Evolutionary conservation across 2,797 vertebrate species (phyloP), one percentile per base, ranked within the genome.

Genomic region (Oreortyx pictus): DNA sequence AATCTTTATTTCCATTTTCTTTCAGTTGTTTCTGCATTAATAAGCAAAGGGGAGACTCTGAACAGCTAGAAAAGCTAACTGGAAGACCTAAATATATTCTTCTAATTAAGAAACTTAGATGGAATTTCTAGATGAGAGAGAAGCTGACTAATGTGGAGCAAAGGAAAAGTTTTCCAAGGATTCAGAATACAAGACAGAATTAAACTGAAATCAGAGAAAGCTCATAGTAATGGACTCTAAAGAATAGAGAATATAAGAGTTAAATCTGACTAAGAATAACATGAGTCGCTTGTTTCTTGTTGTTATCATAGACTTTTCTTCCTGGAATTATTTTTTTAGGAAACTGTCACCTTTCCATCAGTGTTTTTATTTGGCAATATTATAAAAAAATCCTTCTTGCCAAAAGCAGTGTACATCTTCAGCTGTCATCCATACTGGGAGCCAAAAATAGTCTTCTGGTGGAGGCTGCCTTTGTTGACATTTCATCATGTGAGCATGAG

Each of bases 241-340:
- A 82, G 37, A 65, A 24, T 59, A 31, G 8, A 82, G 35, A 64
- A 27, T 59, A 46, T 49, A 79, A 79, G 80, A 65, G 89, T 89
- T 95, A 92, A 94, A 70, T 29, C 31, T 60, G 67, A n/a, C n/a
- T 88, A 49, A 91, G 66, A 90, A 68, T 70, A 92, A 47, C 31
- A 50, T 0, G 2, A 71, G 52, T 74, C 66, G 47, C 89, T 92
- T 92, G 25, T 94, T 86, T 86, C 93, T 93, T 82, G 0, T 47
- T 94, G 78, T 96, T 92, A 93, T 91, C 87, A 41, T 33, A 59
- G 80, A 41, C 76, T 89, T 96, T 92, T 87, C 95, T 96, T 96
- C 96, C 95, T 94, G 89, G 70, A 94, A 96, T 96, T 96, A 93
- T 95, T 92, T 95, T 95, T 87, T 90, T 96, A 92, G 85, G 89